A percentile compares a stretch with the other conserved stretches of the same genome.
Conservation (phyloP, 1,140 invertebrate species). For the Daktulosphaira vitifoliae region DNA sequence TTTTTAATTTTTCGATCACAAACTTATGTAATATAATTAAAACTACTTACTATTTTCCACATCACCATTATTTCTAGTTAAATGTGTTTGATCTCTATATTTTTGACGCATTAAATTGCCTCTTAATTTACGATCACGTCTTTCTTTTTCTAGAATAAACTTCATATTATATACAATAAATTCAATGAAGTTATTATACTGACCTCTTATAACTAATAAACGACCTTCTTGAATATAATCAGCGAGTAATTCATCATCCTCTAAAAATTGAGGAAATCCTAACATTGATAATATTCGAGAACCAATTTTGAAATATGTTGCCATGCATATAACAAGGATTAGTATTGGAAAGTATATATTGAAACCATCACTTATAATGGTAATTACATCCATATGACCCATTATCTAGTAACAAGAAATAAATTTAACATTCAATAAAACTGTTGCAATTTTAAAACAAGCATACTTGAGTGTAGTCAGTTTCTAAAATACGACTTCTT, state of each 20-base stretch:
- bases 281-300: conserved; percentile 75
- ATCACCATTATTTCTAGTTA: neutral
- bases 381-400: conserved; percentile 98
- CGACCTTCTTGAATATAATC: conserved; percentile 89
- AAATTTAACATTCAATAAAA: neutral
- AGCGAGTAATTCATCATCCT: conserved; percentile 83
- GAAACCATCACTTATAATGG: conserved; percentile 94
- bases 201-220: conserved; percentile 78
- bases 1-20: neutral
- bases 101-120: conserved; percentile 21
- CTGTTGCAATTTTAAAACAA: neutral
- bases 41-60: neutral
- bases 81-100: conserved; percentile 6
- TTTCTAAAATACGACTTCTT: conserved; percentile 67
- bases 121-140: conserved; percentile 26
- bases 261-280: conserved; percentile 93
- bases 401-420: conserved; percentile 67
- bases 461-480: conserved; percentile 74
- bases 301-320: conserved; percentile 93
- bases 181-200: neutral
- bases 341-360: conserved; percentile 99
- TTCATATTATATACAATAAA: neutral
- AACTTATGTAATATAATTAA: neutral
- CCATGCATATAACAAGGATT: conserved; percentile 85
- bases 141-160: conserved; percentile 31